A percentile compares a stretch with the other conserved stretches of the same genome.
These are phyloP conservation scores for Vireo altiloquus DNA, from an alignment of 2,113 vertebrate genomes.

Conservation along the genomic window DNA sequence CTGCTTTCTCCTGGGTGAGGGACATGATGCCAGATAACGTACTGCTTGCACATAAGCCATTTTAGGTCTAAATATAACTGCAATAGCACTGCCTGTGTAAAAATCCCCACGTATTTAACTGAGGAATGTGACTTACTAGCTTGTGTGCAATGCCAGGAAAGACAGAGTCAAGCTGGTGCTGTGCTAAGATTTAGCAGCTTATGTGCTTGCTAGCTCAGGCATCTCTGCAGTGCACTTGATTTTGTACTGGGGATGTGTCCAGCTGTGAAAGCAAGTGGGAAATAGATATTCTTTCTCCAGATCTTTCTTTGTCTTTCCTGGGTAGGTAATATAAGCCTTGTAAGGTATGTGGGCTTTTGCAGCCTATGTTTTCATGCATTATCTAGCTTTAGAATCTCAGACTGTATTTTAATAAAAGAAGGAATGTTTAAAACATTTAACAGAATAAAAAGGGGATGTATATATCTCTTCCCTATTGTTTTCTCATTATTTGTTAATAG, in stretches of 20 bases:
- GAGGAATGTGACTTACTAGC: neutral
- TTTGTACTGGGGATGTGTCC: neutral
- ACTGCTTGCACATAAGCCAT: neutral
- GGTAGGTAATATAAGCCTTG: neutral
- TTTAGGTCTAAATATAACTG: neutral
- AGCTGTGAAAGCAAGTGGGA: conserved; percentile 40
- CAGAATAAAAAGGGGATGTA: neutral
- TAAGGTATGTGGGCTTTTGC: neutral
- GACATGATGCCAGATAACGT: neutral
- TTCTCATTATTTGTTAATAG: neutral
- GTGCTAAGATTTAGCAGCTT: conserved; percentile 30
- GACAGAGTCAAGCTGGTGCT: neutral
- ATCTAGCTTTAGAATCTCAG: neutral
- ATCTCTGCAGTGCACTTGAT: conserved; percentile 1
- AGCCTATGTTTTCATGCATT: neutral
- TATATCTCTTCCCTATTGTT: neutral
- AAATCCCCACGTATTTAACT: neutral
- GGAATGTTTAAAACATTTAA: conserved; percentile 5
- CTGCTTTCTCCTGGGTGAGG: neutral
- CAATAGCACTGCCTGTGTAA: neutral
- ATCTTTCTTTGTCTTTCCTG: conserved; percentile 2
- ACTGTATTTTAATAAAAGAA: neutral
- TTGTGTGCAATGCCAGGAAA: neutral
- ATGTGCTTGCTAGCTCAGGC: neutral
- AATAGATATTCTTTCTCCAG: neutral